These are phyloP conservation scores for Bucco capensis DNA, from an alignment of 2,113 vertebrate species.

Conservation along the genomic window DNA sequence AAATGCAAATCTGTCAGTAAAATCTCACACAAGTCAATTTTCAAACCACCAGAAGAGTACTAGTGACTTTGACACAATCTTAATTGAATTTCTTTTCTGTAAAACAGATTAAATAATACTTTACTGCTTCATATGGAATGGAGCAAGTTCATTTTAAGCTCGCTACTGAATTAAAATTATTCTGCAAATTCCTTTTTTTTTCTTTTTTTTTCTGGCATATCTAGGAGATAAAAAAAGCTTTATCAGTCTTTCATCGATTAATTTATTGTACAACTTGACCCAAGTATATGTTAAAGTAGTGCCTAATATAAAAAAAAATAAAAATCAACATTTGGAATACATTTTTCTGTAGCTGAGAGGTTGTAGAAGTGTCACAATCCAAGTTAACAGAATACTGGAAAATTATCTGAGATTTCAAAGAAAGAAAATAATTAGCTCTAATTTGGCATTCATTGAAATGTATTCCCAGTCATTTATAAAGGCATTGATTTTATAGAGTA, in stretches of 20 bases:
- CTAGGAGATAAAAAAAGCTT: not conserved
- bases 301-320: not conserved
- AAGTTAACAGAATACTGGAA: not conserved
- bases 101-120: not conserved
- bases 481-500: not conserved
- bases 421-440: not conserved
- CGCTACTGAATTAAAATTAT: not conserved
- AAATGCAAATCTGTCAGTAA: not conserved
- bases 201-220: not conserved
- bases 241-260: not conserved
- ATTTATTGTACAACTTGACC: not conserved
- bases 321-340: not conserved
- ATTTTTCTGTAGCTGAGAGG: not conserved
- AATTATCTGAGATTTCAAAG: slow-evolving; percentile 4
- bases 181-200: not conserved
- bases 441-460: not conserved
- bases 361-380: not conserved
- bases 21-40: not conserved
- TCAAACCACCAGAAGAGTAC: not conserved
- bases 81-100: not conserved
- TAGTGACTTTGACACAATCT: not conserved
- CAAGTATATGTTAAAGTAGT: not conserved
- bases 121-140: not conserved
- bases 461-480: not conserved
- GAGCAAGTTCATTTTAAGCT: not conserved